Conservation (phyloP, 2,797 vertebrate species). For the Chelon labrosus region DNA sequence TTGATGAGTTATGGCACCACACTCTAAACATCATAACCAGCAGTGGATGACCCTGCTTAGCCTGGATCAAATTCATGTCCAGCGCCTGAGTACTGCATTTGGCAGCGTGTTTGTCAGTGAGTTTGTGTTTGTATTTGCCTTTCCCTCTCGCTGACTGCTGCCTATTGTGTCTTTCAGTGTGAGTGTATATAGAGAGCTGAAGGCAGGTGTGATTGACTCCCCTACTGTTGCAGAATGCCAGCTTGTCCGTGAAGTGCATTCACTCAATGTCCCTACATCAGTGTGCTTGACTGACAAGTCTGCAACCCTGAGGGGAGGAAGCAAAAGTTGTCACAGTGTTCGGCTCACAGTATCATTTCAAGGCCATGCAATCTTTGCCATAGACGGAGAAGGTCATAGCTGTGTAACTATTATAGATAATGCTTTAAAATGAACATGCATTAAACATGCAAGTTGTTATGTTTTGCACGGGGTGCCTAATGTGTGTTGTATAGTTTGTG, state of each 20-base stretch:
- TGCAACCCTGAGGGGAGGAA: conserved; percentile 4
- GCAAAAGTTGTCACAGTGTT: conserved; percentile 33
- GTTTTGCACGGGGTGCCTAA: neutral
- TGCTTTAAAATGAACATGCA: neutral
- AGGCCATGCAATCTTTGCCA: conserved; percentile 10
- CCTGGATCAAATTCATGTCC: neutral
- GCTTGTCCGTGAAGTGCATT: conserved; percentile 46
- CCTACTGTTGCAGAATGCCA: conserved; percentile 34
- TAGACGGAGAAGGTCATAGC: conserved; percentile 5
- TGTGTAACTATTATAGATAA: neutral
- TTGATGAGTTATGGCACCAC: conserved; percentile 16
- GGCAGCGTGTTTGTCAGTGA: conserved; percentile 21
- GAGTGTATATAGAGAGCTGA: conserved; percentile 19
- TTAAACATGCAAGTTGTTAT: neutral
- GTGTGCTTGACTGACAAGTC: conserved; percentile 51
- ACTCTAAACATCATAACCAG: neutral
- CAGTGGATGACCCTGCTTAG: neutral
- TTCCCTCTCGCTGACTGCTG: conserved; percentile 22
- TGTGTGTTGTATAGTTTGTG: neutral
- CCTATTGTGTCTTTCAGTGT: conserved; percentile 18
- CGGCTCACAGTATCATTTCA: conserved; percentile 22
- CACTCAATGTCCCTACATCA: conserved; percentile 50
- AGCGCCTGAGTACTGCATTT: neutral
- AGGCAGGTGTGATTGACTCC: conserved; percentile 53
- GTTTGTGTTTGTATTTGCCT: conserved; percentile 28